Conservation (phyloP, 1,140 invertebrate species). For the Drosophila nigromelanica region DNA sequence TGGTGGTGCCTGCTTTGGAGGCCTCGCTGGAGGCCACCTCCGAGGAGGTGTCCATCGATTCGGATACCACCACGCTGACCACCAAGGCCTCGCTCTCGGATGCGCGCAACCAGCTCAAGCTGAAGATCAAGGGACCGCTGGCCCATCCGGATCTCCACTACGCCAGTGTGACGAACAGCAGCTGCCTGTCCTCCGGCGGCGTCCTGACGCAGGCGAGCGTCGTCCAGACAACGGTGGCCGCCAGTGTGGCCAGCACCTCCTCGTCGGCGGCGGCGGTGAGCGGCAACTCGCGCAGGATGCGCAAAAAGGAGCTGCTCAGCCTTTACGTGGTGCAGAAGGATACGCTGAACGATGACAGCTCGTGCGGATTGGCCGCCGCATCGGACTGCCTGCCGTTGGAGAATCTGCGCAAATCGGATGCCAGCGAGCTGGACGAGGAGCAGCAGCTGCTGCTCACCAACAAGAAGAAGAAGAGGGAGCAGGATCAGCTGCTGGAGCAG, state of each 20-base stretch:
- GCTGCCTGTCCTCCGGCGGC: conserved; percentile 47
- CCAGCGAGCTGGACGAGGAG: conserved; percentile 66
- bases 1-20: conserved; percentile 58
- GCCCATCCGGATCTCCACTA: conserved; percentile 73
- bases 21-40: conserved; percentile 76
- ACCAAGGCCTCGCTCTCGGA: conserved; percentile 89
- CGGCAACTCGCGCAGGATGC: conserved; percentile 89
- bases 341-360: conserved; percentile 91
- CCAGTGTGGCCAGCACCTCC: conserved; percentile 56
- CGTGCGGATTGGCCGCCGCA: conserved; percentile 83
- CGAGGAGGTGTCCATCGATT: conserved; percentile 84
- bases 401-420: conserved; percentile 66
- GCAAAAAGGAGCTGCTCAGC: conserved; percentile 93
- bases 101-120: conserved; percentile 92
- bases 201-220: conserved; percentile 54
- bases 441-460: neutral
- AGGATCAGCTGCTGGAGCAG: conserved; percentile 77
- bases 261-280: conserved; percentile 55
- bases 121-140: conserved; percentile 95
- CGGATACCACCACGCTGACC: conserved; percentile 84
- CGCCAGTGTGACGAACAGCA: conserved; percentile 55
- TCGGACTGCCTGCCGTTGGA: conserved; percentile 60
- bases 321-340: conserved; percentile 93
- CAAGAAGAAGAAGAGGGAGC: conserved; percentile 21
- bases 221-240: conserved; percentile 57